phyloP scores from a whole-genome alignment of 37 sponge, comb jelly and placozoan genomes.

The Haliclona indistincta region DNA sequence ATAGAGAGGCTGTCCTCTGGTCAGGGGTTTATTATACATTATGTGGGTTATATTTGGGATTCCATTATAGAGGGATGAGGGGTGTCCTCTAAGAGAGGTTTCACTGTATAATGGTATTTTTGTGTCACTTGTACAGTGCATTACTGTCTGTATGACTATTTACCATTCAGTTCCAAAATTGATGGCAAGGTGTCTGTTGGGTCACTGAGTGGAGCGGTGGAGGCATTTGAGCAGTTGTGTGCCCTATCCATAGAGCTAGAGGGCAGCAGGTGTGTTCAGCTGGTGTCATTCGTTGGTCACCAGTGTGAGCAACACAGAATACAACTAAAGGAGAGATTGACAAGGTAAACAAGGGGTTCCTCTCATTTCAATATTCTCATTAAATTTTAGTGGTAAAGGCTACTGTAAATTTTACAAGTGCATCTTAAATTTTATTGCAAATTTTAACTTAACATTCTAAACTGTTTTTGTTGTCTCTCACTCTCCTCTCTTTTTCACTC shows the following conservation, averaged over 20 bases:
- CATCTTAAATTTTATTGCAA: too few relatives aligned
- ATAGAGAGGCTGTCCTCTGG: too few relatives aligned
- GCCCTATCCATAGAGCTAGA: background rate
- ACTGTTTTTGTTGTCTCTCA: background rate
- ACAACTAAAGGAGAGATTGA: conserved; percentile 2
- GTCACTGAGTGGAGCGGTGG: background rate
- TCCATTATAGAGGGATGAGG: too few relatives aligned
- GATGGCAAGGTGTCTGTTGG: background rate
- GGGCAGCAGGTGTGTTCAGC: background rate
- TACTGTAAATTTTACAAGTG: too few relatives aligned
- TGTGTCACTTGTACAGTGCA: too few relatives aligned
- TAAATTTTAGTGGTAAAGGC: too few relatives aligned
- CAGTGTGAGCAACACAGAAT: background rate
- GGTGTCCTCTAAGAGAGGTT: too few relatives aligned
- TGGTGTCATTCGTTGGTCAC: background rate
- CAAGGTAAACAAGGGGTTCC: background rate
- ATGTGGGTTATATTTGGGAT: too few relatives aligned
- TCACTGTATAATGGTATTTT: too few relatives aligned
- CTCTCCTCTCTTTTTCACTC: background rate
- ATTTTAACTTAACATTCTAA: too few relatives aligned
- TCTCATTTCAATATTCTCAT: background rate
- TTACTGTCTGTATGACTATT: background rate
- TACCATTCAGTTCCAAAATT: background rate
- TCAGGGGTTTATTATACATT: too few relatives aligned
- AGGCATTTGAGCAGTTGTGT: background rate